Evolutionary conservation across 2,797 vertebrate genomes (phyloP).

Genomic region (Sebastes oblongus): DNA sequence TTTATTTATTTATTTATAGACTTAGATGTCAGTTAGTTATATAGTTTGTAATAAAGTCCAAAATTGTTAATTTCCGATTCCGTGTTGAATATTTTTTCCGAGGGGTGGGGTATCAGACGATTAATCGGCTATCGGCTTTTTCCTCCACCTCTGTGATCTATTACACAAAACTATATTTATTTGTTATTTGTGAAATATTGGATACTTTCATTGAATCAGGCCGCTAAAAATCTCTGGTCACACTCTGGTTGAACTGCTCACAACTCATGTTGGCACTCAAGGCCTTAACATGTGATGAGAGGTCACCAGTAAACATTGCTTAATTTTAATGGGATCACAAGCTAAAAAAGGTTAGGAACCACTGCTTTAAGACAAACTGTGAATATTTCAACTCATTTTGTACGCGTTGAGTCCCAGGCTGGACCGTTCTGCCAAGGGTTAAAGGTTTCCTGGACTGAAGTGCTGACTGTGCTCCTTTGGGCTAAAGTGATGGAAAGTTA

Average conservation of each 20-base stretch:
- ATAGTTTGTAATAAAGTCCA: too few species aligned
- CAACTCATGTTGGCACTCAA: not conserved
- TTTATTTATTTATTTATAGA: too few species aligned
- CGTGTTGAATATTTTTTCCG: too few species aligned
- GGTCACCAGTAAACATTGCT: not conserved
- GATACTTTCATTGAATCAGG: not conserved
- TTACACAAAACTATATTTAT: not conserved
- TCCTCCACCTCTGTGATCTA: too few species aligned
- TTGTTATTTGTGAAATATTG: not conserved
- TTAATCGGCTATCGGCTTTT: too few species aligned
- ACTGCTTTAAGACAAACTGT: not conserved
- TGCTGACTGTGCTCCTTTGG: constrained; percentile 73
- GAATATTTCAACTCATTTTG: not conserved
- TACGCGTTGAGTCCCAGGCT: not conserved
- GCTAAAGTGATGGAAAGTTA: constrained; percentile 44
- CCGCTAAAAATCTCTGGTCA: not conserved
- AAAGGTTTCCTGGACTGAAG: constrained; percentile 54
- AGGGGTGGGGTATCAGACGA: too few species aligned
- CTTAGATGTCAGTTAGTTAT: too few species aligned
- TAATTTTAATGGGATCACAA: not conserved
- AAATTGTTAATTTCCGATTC: too few species aligned
- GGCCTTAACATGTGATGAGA: not conserved
- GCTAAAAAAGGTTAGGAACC: not conserved
- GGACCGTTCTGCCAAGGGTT: constrained; percentile 42
- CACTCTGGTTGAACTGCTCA: not conserved